phyloP scores from a whole-genome alignment of 2,113 vertebrate genomes.

The Xiphophorus couchianus region DNA sequence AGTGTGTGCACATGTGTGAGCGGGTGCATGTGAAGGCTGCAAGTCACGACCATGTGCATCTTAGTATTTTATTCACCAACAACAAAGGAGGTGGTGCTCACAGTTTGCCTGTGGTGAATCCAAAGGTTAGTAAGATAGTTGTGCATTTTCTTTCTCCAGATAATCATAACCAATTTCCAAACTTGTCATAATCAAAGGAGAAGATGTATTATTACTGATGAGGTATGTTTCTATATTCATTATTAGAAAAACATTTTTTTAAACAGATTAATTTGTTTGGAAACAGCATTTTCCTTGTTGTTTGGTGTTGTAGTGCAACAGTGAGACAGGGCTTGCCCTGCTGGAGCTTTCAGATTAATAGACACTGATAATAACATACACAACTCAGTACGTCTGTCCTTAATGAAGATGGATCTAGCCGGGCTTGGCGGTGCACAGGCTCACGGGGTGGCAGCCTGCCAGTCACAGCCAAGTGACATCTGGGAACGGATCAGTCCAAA shows the following conservation, averaged over 20 bases:
- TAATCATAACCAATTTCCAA: slow-evolving; percentile 35
- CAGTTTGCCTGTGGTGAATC: slow-evolving; percentile 43
- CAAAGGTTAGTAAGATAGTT: slow-evolving; percentile 46
- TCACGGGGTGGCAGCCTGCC: slow-evolving; percentile 69
- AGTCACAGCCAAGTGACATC: slow-evolving; percentile 74
- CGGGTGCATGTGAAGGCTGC: slow-evolving; percentile 31
- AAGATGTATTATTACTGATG: slow-evolving; percentile 46
- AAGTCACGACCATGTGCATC: slow-evolving; percentile 39
- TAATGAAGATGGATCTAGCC: slow-evolving; percentile 78
- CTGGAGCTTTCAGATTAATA: slow-evolving; percentile 74
- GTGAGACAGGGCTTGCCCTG: slow-evolving; percentile 57
- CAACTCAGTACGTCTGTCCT: slow-evolving; percentile 65
- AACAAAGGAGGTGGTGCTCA: slow-evolving; percentile 28
- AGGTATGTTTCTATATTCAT: slow-evolving; percentile 34
- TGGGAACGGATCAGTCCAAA: slow-evolving; percentile 64
- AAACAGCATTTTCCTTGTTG: slow-evolving; percentile 12
- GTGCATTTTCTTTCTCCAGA: slow-evolving; percentile 31
- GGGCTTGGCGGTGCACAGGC: slow-evolving; percentile 57
- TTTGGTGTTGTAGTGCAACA: slow-evolving; percentile 43
- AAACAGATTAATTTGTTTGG: slow-evolving; percentile 8
- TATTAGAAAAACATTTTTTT: slow-evolving; percentile 25
- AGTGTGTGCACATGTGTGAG: slow-evolving; percentile 52
- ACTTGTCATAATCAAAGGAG: slow-evolving; percentile 31
- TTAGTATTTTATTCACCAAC: slow-evolving; percentile 30
- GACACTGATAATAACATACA: slow-evolving; percentile 74